A percentile compares a stretch with the other conserved stretches of the same genome.
phyloP scores from a whole-genome alignment of 2,113 vertebrate species.

The Melanerpes formicivorus region DNA sequence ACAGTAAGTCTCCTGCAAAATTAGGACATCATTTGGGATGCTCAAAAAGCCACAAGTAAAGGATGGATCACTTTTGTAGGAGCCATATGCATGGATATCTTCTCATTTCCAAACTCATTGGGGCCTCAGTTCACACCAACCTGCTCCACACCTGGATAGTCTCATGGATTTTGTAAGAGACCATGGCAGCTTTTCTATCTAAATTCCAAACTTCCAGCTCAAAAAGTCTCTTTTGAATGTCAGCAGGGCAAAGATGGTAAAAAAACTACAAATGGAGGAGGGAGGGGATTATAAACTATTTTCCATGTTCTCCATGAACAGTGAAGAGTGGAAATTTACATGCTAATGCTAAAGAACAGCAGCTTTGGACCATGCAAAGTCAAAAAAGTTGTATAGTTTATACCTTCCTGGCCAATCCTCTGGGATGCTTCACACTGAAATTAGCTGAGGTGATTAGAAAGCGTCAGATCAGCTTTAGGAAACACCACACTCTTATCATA shows the following conservation, averaged over 20 bases:
- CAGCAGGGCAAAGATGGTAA: neutral
- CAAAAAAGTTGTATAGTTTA: neutral
- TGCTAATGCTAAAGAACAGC: neutral
- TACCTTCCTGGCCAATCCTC: neutral
- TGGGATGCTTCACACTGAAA: neutral
- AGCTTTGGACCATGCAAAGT: neutral
- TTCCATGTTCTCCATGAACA: neutral
- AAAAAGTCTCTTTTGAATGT: neutral
- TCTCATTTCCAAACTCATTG: neutral
- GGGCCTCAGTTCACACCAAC: neutral
- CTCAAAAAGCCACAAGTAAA: neutral
- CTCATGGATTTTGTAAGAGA: neutral
- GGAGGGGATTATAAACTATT: neutral
- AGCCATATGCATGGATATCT: neutral
- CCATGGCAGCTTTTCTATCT: neutral
- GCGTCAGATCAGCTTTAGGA: neutral
- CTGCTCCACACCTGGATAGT: neutral
- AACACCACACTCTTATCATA: neutral
- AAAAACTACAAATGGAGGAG: neutral
- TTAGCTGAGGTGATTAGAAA: neutral
- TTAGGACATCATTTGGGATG: neutral
- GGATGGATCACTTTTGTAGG: neutral
- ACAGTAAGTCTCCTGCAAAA: neutral
- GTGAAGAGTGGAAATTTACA: neutral
- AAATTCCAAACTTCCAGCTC: neutral